Percentiles rank a stretch among this genome's conserved stretches.
Evolutionary conservation across 2,888 invertebrate genomes (phyloP).

Genomic region (Amphipyra tragopoginis): DNA sequence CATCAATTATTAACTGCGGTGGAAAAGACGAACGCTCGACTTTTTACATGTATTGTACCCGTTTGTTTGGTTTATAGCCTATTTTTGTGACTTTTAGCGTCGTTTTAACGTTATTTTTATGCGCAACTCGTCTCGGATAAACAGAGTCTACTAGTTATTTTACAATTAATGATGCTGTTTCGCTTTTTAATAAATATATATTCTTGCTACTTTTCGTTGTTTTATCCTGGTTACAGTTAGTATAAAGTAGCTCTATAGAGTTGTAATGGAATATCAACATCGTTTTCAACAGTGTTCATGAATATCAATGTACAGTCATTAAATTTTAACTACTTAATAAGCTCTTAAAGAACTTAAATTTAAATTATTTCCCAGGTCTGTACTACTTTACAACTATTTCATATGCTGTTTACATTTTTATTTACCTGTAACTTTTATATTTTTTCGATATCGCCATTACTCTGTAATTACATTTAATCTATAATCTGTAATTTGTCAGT

Average conservation of each 20-base stretch:
- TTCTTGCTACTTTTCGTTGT: constrained; percentile 27
- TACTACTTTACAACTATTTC: constrained; percentile 19
- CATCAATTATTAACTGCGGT: constrained; percentile 87
- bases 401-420: constrained; percentile 27
- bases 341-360: no score
- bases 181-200: constrained; percentile 33
- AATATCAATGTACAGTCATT: constrained; percentile 36
- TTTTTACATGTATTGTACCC: constrained; percentile 86
- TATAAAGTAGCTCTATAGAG: constrained; percentile 11
- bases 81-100: constrained; percentile 83
- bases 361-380: constrained; percentile 21
- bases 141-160: constrained; percentile 57
- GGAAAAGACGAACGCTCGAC: constrained; percentile 80
- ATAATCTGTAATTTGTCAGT: constrained; percentile 16
- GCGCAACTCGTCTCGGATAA: constrained; percentile 60
- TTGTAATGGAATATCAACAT: constrained; percentile 16
- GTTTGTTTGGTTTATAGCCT: constrained; percentile 82
- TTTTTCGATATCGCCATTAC: constrained; percentile 18
- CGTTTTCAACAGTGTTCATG: constrained; percentile 18
- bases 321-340: constrained; percentile 28
- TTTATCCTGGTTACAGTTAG: constrained; percentile 24
- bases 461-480: background rate
- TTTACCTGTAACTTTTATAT: constrained; percentile 19
- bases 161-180: constrained; percentile 51
- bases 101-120: constrained; percentile 80